Conservation (phyloP, 2,888 invertebrate genomes). For the Emmelina monodactyla region DNA sequence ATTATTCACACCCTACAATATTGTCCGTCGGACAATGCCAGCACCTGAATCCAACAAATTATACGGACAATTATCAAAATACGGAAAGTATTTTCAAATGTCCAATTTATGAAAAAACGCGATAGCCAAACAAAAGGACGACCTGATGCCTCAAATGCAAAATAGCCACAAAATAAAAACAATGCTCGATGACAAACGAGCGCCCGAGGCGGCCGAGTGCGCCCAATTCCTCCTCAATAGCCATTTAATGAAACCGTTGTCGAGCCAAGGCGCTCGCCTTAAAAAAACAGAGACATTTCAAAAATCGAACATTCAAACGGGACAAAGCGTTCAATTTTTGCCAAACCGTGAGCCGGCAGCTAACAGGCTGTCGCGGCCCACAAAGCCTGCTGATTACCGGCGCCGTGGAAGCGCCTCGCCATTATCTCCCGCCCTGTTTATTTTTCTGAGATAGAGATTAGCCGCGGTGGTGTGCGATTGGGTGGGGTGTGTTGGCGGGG, state of each 20-base stretch:
- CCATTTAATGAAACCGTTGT: constrained; percentile 30
- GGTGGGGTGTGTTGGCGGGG: constrained; percentile 28
- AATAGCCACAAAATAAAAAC: too few relatives aligned
- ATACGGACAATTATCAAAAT: constrained; percentile 56
- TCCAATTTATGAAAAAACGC: too few relatives aligned
- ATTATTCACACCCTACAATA: too few relatives aligned
- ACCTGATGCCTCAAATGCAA: too few relatives aligned
- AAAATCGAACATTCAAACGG: constrained; percentile 22
- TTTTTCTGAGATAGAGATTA: constrained; percentile 66
- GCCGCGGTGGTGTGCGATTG: constrained; percentile 54
- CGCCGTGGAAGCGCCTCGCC: constrained; percentile 41
- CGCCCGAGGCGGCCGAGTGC: too few relatives aligned
- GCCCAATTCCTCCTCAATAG: constrained; percentile 19
- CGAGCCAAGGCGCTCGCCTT: constrained; percentile 12
- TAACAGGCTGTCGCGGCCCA: constrained; percentile 49
- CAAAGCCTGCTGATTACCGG: constrained; percentile 59
- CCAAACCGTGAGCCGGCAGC: constrained; percentile 43
- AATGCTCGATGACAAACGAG: too few relatives aligned
- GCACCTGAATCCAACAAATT: constrained; percentile 52
- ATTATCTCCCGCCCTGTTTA: constrained; percentile 64
- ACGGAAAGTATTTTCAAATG: too few relatives aligned
- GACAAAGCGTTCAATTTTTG: constrained; percentile 42
- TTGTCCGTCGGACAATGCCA: too few relatives aligned
- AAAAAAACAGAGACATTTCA: constrained; percentile 19
- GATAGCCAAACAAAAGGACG: too few relatives aligned